Evolutionary conservation across 1,140 invertebrate species (phyloP).

Genomic region (Ephestia elutella): DNA sequence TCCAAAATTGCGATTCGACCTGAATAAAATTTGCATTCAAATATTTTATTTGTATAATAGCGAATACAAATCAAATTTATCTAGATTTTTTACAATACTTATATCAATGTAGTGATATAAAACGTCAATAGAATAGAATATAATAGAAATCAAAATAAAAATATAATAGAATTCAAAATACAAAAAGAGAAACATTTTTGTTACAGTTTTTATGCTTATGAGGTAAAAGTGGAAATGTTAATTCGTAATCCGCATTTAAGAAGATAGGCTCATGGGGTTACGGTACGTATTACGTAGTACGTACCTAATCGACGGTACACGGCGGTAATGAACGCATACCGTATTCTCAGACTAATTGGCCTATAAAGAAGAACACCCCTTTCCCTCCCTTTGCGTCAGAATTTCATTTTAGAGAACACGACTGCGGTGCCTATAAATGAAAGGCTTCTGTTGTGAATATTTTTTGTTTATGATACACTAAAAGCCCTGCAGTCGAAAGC

Average conservation of each 20-base stretch:
- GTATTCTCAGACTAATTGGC: constrained; percentile 49
- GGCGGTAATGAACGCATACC: constrained; percentile 38
- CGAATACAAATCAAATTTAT: too few relatives aligned
- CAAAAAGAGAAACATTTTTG: too few relatives aligned
- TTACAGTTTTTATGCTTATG: too few relatives aligned
- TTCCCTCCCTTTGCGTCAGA: constrained; percentile 20
- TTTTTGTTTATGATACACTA: constrained; percentile 13
- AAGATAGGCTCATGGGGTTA: constrained; percentile 1
- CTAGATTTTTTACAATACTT: too few relatives aligned
- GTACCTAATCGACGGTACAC: constrained; percentile 25
- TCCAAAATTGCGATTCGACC: too few relatives aligned
- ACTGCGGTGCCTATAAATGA: constrained; percentile 15
- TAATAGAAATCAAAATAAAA: too few relatives aligned
- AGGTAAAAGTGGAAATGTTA: too few relatives aligned
- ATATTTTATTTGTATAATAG: too few relatives aligned
- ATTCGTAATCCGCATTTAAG: background rate
- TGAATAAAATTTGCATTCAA: too few relatives aligned
- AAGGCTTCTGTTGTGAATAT: constrained; percentile 21
- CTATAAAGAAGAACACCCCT: constrained; percentile 36
- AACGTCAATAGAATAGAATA: too few relatives aligned
- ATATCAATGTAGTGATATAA: too few relatives aligned
- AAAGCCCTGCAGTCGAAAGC: constrained; percentile 1
- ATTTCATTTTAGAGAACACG: constrained; percentile 31
- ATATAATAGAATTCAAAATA: too few relatives aligned
- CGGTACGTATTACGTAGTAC: constrained; percentile 11